These are phyloP conservation scores for Colletes latitarsis DNA, from an alignment of 1,140 invertebrate genomes.

Conservation along the genomic window DNA sequence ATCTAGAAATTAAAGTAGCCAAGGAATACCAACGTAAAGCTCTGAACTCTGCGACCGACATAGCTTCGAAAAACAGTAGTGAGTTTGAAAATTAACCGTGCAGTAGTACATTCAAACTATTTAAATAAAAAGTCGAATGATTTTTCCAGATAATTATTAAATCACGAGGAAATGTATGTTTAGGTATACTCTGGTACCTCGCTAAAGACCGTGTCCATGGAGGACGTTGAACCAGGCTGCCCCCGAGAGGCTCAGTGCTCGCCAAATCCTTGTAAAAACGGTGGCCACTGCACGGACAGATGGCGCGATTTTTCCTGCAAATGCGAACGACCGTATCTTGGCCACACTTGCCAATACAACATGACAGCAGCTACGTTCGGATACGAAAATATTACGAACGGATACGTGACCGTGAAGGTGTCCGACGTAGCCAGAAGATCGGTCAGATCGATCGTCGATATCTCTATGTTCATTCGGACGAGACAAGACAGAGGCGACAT, in stretches of 20 bases:
- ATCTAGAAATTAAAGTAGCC: neutral
- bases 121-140: neutral
- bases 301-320: constrained; percentile 94
- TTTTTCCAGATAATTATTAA: neutral
- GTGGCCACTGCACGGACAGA: constrained; percentile 92
- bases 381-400: constrained; percentile 89
- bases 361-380: constrained; percentile 95
- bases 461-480: constrained; percentile 96
- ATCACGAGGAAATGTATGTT: constrained; percentile 14
- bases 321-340: constrained; percentile 93
- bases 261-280: constrained; percentile 92
- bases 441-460: constrained; percentile 90
- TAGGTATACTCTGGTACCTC: constrained; percentile 75
- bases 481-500: constrained; percentile 91
- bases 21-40: too few relatives aligned
- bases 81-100: too few relatives aligned
- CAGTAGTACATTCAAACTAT: too few relatives aligned
- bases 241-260: constrained; percentile 89
- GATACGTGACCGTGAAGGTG: constrained; percentile 88
- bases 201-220: constrained; percentile 76
- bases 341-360: constrained; percentile 93
- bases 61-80: too few relatives aligned
- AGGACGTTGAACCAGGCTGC: constrained; percentile 87
- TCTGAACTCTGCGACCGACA: too few relatives aligned
- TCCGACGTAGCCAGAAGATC: constrained; percentile 85